Conservation (phyloP, 1,140 invertebrate species). For the Hypsibius dujardini region DNA sequence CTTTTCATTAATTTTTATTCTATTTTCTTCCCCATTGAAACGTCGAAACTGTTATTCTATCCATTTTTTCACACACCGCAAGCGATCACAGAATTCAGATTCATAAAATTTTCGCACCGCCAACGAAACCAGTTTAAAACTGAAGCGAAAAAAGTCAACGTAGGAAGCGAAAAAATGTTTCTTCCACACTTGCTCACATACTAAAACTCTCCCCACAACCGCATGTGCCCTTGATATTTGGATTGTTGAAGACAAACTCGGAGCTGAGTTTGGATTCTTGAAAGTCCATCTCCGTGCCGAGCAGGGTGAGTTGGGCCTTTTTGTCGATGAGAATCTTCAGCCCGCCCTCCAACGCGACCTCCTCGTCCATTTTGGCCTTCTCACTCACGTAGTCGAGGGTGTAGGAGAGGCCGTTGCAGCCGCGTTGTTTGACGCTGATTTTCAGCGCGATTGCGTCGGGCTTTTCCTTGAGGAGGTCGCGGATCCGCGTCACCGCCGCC, state of each 20-base stretch:
- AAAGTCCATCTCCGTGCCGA: slow-evolving; percentile 99
- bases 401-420: slow-evolving; percentile 95
- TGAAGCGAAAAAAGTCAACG: no score
- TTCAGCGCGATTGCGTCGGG: slow-evolving; percentile 63
- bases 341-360: slow-evolving; percentile 85
- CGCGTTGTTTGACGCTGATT: slow-evolving; percentile 84
- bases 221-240: slow-evolving; percentile 99
- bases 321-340: slow-evolving; percentile 85
- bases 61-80: no score
- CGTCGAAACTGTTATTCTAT: no score
- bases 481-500: slow-evolving; percentile 60
- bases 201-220: slow-evolving; percentile 99
- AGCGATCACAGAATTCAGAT: no score
- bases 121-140: no score
- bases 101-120: no score
- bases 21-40: no score
- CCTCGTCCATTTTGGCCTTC: slow-evolving; percentile 88
- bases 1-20: no score
- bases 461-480: slow-evolving; percentile 51
- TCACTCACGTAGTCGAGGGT: slow-evolving; percentile 79
- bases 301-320: slow-evolving; percentile 85
- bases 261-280: slow-evolving; percentile 69
- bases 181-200: slow-evolving; percentile 48
- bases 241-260: slow-evolving; percentile 99
- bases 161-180: no score